Percentiles rank a stretch among this genome's conserved stretches.
Evolutionary conservation across 2,113 vertebrate genomes (phyloP).

Genomic region (Xiphophorus maculatus): DNA sequence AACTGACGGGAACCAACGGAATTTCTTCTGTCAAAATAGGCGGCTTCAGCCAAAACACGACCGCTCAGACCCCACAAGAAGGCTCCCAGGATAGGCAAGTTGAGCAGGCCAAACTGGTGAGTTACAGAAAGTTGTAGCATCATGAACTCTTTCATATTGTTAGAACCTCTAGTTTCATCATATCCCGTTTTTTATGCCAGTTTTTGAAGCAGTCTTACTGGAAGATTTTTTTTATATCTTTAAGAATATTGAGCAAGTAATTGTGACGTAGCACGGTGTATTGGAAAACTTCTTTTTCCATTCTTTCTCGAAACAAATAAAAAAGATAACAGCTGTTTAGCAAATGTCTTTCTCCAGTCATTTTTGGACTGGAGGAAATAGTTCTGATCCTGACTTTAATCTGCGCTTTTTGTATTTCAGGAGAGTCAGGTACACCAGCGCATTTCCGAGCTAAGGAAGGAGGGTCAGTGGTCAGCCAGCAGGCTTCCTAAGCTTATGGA

Average conservation of each 20-base stretch:
- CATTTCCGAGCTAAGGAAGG: conserved; percentile 90
- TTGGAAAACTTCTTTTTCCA: no score
- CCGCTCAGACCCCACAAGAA: conserved; percentile 81
- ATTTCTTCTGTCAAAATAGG: conserved; percentile 83
- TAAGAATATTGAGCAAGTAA: no score
- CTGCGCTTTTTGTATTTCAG: conserved; percentile 63
- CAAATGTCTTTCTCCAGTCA: no score
- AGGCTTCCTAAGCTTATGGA: conserved; percentile 93
- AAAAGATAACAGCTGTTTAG: no score
- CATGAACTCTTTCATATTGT: background rate
- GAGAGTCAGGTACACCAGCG: conserved; percentile 92
- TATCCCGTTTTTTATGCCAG: no score
- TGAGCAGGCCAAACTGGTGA: conserved; percentile 93
- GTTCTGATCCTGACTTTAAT: background rate
- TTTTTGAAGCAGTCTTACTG: no score
- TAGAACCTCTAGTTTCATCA: no score
- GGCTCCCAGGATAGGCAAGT: conserved; percentile 90
- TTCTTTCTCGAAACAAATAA: no score
- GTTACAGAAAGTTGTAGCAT: conserved; percentile 20
- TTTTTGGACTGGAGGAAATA: background rate
- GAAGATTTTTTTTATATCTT: no score
- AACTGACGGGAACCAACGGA: conserved; percentile 84
- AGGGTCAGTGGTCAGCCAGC: conserved; percentile 93
- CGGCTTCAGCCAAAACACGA: conserved; percentile 81
- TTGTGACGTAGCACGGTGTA: no score